Base-by-base conservation (phyloP, 1,140 invertebrate genomes). In the Cotesia vestalis region DNA sequence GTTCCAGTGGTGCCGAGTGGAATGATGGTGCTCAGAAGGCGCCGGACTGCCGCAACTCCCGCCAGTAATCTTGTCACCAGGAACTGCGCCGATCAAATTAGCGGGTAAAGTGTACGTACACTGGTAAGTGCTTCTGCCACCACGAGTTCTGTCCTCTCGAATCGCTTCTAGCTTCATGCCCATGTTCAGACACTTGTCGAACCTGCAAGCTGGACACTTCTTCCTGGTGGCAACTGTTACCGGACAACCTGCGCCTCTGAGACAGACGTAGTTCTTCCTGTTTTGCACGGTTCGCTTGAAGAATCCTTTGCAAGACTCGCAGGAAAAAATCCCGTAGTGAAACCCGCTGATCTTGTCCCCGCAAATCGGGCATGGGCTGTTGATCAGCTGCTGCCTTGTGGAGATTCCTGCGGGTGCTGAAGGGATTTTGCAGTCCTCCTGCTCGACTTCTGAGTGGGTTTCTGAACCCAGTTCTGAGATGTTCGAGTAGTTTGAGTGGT, bases 131-230 rank as follows among this genome's bases (percentile, higher is more conserved):
- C 96, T 98, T 71, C 97, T 90, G 27, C 97, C 97, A 67, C 97
- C 97, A 71, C 97, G 88, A 0, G 96, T 98, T 74, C 97, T 89
- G 86, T 99, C 97, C 81, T 97, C 95, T 74, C 97, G 88, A 59
- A 99, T 98, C 0, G 97, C 97, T 92, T 98, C 96, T 17, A 98
- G 87, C 84, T 97, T 98, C 97, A 99, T 99, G 51, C 97, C 97
- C 85, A 94, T 96, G 34, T 94, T 92, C 12, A 98, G 90, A 86
- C 97, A 99, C 87, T 98, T 98, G 71, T 97, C 94, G 82, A 98
- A 98, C n/a, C 97, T 89, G 84, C 97, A 99, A 12, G 96, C 96
- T 0, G 97, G 96, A 83, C 97, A 99, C 82, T 98, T 98, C 83
- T 99, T 99, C 38, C 97, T 88, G 34, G 96, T 98, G 5, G 93